Evolutionary conservation across 2,113 vertebrate genomes (phyloP).

Genomic region (Furnarius figulus): DNA sequence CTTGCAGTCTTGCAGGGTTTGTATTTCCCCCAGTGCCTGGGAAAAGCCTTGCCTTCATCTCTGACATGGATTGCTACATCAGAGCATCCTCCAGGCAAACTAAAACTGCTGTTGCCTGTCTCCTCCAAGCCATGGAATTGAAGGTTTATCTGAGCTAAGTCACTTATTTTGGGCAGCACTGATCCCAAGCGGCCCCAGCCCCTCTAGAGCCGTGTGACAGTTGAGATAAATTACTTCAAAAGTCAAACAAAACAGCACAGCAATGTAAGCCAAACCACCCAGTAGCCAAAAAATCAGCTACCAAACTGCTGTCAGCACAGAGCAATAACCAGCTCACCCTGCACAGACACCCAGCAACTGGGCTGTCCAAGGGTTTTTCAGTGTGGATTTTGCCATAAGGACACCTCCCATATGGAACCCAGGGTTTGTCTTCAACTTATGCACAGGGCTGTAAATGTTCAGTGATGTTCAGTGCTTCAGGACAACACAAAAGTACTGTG

Average conservation of each 20-base stretch:
- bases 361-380: neutral
- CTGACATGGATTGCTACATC: neutral
- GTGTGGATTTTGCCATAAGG: neutral
- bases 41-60: neutral
- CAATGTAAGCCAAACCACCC: neutral
- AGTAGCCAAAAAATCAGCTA: neutral
- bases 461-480: accelerated
- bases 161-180: neutral
- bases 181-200: neutral
- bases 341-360: neutral
- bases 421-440: neutral
- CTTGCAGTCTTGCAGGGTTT: neutral
- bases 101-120: neutral
- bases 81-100: neutral
- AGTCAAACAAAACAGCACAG: neutral
- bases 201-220: neutral
- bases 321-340: neutral
- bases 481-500: neutral
- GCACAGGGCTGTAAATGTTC: neutral
- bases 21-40: neutral
- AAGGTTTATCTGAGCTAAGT: neutral
- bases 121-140: neutral
- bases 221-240: neutral
- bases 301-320: neutral
- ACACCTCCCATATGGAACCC: neutral